These are phyloP conservation scores for Rambutsinella grinnellia DNA, from an alignment of 2,888 invertebrate genomes.

Conservation along the genomic window DNA sequence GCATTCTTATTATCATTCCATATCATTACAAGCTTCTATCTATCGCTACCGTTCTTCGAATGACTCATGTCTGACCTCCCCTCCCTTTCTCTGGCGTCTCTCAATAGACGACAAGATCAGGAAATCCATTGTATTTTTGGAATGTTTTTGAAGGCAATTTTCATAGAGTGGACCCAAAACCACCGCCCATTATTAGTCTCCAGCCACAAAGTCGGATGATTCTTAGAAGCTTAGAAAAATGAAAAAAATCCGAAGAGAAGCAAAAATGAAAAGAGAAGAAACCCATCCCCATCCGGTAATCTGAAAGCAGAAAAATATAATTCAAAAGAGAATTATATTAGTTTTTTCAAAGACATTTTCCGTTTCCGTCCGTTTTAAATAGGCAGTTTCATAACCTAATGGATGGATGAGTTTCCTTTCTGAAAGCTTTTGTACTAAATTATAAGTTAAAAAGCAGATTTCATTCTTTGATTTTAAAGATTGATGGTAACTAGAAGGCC, in stretches of 20 bases:
- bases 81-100: neutral
- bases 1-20: neutral
- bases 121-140: neutral
- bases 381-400: neutral
- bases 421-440: neutral
- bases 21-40: neutral
- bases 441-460: too few species aligned
- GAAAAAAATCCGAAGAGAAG: neutral
- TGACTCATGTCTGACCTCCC: neutral
- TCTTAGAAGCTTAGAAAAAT: neutral
- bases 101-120: neutral
- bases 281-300: constrained; percentile 3
- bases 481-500: too few species aligned
- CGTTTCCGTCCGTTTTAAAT: neutral
- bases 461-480: too few species aligned
- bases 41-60: neutral
- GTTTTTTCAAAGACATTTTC: constrained; percentile 1
- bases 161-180: neutral
- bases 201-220: neutral
- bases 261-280: neutral
- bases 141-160: neutral
- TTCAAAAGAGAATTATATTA: neutral
- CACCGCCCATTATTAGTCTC: constrained; percentile 1
- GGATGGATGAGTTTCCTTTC: neutral
- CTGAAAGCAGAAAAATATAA: neutral